Base-by-base conservation (phyloP, 2,797 vertebrate genomes). In the Hemitrygon akajei region DNA sequence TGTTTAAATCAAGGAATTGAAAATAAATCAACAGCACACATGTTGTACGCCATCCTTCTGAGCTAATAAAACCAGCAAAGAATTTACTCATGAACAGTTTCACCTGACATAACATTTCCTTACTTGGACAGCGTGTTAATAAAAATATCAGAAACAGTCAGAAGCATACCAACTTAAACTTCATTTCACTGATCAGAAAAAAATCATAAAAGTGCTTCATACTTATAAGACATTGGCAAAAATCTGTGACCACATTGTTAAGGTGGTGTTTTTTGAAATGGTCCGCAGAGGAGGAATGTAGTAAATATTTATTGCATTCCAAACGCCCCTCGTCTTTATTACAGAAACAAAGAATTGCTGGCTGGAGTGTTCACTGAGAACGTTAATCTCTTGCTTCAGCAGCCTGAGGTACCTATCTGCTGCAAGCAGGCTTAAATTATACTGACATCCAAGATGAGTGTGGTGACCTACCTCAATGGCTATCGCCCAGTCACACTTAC, bases 1-100 rank as follows among this genome's bases (percentile, higher is more conserved):
- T 94, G 96, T 94, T 93, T 93, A 95, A 95, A 94, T 96, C 95
- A 95, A 1, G 94, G 95, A 94, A 96, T 95, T 95, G 95, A 96
- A 97, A 97, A 97, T 95, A 97, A 97, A 97, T 71, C 71, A 75
- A 5, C 37, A 56, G 71, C 91, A 93, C 91, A 76, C 63, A 71
- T 73, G 91, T 71, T 92, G 71, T 75, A 75, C 69, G 75, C 91
- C 75, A 69, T 95, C 95, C 96, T 95, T 95, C 94, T 96, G 96
- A 96, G 96, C 96, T 96, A 96, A 96, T 95, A 47, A 92, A 71
- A 92, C 25, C 25, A 34, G 91, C 12, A 75, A 92, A 56, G 69
- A 75, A 69, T 89, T 89, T 37, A 27, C 40, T 76, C 69, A 75
- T 12, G 6, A 16, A 40, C 75, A 40, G 71, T 37, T 93, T 93